These are phyloP conservation scores for Caiman crocodilus DNA, from an alignment of 2,797 vertebrate genomes.

Conservation along the genomic window DNA sequence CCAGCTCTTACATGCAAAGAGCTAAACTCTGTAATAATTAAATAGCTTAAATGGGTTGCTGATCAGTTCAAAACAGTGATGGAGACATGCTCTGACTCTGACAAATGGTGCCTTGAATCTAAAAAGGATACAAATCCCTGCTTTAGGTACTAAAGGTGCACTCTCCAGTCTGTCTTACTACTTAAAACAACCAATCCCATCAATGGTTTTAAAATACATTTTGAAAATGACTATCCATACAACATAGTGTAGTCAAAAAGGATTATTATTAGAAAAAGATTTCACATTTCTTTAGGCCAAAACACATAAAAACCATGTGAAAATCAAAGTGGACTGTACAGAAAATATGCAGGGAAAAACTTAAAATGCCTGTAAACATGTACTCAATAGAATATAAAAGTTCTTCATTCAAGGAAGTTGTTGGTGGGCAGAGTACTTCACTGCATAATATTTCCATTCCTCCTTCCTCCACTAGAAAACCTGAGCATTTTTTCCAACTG, in stretches of 20 bases:
- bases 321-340: not conserved
- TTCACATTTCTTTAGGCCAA: not conserved
- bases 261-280: not conserved
- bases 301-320: not conserved
- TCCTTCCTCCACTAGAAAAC: not conserved
- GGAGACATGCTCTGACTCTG: rapidly evolving
- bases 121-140: not conserved
- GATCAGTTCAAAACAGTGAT: no score
- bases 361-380: not conserved
- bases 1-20: no score
- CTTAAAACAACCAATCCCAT: not conserved
- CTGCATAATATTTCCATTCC: not conserved
- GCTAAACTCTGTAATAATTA: no score
- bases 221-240: not conserved
- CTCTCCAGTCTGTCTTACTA: not conserved
- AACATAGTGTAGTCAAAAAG: not conserved
- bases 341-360: not conserved
- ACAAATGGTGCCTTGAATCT: not conserved
- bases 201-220: not conserved
- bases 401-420: not conserved
- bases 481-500: constrained; percentile 34
- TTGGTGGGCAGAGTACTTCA: not conserved
- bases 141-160: not conserved
- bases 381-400: not conserved
- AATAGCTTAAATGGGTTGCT: no score